phyloP scores from a whole-genome alignment of 2,888 invertebrate species.

The Andrena bicolor region DNA sequence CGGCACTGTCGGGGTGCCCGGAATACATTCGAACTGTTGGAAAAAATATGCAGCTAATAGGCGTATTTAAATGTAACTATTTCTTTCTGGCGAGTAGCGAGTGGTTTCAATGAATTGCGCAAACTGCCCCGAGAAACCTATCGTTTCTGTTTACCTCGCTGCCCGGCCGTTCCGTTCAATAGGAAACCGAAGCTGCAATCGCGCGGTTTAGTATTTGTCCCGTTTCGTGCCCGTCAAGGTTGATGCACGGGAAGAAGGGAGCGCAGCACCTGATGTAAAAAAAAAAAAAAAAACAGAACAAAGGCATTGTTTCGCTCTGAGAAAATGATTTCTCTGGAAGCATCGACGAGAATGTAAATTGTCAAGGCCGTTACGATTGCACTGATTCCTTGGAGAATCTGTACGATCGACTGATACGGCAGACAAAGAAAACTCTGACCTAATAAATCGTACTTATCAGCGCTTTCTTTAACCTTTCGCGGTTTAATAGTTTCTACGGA shows the following conservation, averaged over 20 bases:
- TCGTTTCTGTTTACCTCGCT: not conserved
- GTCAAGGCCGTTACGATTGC: constrained; percentile 59
- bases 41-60: too few relatives aligned
- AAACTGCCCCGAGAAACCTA: not conserved
- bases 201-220: constrained; percentile 45
- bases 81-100: not conserved
- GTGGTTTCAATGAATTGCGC: not conserved
- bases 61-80: not conserved
- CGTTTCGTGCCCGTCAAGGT: constrained; percentile 61
- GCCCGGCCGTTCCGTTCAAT: not conserved
- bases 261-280: constrained; percentile 50
- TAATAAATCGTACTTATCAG: too few relatives aligned
- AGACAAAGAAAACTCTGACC: not conserved
- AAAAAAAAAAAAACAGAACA: constrained; percentile 60
- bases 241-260: constrained; percentile 46
- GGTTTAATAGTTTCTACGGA: not conserved
- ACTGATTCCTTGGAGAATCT: constrained; percentile 16
- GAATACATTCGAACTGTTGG: too few relatives aligned
- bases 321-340: constrained; percentile 68
- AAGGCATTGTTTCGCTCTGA: constrained; percentile 70
- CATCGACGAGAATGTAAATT: constrained; percentile 55
- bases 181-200: constrained; percentile 35
- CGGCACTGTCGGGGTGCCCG: too few relatives aligned
- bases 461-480: not conserved
- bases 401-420: not conserved